Evolutionary conservation across 2,113 vertebrate genomes (phyloP), one percentile per base, ranked within the genome.

Genomic region (Paradoxurus hermaphroditus): DNA sequence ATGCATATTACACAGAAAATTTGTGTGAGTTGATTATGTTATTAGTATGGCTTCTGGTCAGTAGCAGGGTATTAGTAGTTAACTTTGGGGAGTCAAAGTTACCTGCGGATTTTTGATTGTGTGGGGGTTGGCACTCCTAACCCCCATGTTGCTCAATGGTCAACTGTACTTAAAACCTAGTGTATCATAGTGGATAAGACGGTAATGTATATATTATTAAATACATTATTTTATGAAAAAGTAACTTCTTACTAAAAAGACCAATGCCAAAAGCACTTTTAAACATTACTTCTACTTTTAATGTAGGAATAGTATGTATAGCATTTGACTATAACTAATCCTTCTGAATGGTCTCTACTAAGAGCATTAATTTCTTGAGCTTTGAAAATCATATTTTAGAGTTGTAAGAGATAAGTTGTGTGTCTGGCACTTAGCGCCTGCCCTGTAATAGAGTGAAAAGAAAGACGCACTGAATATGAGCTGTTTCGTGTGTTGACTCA

Each of bases 321-420:
- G 39, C 59, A 90, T 87, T 81, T 92, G 44, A 49, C 59, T 95
- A 11, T 86, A 90, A 82, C 7, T 65, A 34, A 88, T 92, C 23
- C 95, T 95, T 93, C 53, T 90, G 84, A 97, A 46, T 83, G 34
- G 5, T 44, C 31, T 39, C 62, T 95, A 63, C 68, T 94, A 49
- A 83, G 39, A 89, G 86, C 39, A 87, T 93, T 89, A 91, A 81
- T 95, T 94, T 91, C 39, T 95, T 96, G 29, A 90, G 21, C 68
- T 95, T 95, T 87, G 70, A 86, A 95, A 86, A 59, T 94, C 29
- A 36, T 62, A 56, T 93, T 51, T 95, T 90, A 56, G 86, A 77
- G 51, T 89, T 95, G 1, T 83, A 67, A 96, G 62, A 83, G 14
- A 63, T 46, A 70, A 81, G 5, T 72, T 86, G 7, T 85, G 9